These are phyloP conservation scores for Poeciliopsis retropinna DNA, from an alignment of 2,113 vertebrate genomes.

Conservation along the genomic window DNA sequence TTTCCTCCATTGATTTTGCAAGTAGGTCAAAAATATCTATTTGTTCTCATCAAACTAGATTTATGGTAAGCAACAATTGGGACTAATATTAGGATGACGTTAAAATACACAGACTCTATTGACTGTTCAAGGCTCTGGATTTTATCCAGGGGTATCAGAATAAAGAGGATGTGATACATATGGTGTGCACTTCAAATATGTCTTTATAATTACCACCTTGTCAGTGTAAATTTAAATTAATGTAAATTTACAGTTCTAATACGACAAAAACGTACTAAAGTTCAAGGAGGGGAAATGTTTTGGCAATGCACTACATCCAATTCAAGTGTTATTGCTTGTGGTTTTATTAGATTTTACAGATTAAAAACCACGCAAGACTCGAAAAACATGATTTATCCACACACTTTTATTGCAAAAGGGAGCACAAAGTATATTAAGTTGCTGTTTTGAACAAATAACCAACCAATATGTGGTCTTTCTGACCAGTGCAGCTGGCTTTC, in stretches of 20 bases:
- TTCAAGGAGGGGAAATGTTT: neutral
- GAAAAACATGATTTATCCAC: neutral
- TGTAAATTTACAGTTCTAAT: neutral
- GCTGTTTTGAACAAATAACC: neutral
- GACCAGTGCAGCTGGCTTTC: neutral
- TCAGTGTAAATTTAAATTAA: neutral
- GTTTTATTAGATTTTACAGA: neutral
- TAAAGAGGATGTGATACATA: neutral
- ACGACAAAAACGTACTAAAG: neutral
- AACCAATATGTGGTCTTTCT: neutral
- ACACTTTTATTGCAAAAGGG: neutral
- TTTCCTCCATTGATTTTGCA: neutral
- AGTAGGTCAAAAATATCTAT: too few relatives aligned
- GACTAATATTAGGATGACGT: neutral
- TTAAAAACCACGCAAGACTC: neutral
- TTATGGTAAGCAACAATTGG: neutral
- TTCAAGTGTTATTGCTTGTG: neutral
- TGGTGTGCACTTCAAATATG: neutral
- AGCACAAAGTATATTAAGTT: constrained; percentile 1
- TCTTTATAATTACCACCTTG: neutral
- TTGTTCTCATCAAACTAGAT: neutral
- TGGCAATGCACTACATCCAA: neutral
- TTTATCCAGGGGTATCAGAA: neutral
- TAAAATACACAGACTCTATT: neutral
- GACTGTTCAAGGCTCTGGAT: neutral